Evolutionary conservation across 1,140 invertebrate genomes (phyloP), one percentile per base, ranked within the genome.

Genomic region (Bombus difficillimus): DNA sequence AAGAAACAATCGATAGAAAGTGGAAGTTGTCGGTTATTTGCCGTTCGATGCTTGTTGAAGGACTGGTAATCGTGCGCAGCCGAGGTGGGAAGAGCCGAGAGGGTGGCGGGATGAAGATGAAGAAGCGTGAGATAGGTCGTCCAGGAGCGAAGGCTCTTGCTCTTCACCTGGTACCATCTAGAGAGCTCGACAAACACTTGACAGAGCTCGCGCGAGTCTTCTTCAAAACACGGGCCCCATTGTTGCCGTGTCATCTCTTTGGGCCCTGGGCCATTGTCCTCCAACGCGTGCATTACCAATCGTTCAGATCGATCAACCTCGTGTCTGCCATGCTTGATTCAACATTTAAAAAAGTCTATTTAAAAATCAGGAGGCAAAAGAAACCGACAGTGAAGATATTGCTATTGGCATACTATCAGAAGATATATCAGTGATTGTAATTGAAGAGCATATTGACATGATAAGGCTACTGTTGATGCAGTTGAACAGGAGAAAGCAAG

Each of bases 181-280:
- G 93, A 94, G 94, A 94, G 94, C 94, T 95, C 91, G 90, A 93
- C 93, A 95, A 95, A 95, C 94, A 94, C 94, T 95, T 91, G 80
- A 94, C 82, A 85, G 43, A 80, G 47, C 92, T 92, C 92, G 89
- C 90, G 86, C 80, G 90, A 89, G 91, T 92, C 90, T 91, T 80
- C 89, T 92, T 93, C 88, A 91, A 94, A 93, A 91, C 89, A 93
- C 83, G 83, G 83, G 87, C 87, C 76, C 83, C 90, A 92, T 93
- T 94, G 93, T 95, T 94, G 93, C 93, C 89, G 89, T 92, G 92
- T 95, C 93, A 95, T 94, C 94, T 90, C 89, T 87, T 85, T 47
- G 57, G 85, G 39, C n/a, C 43, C 47, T 53, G 37, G 90, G 92
- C 89, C 90, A 90, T 92, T 89, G 85, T 89, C 88, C 86, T 81